A percentile compares a stretch with the other conserved stretches of the same genome.
These are phyloP conservation scores for Ruditapes philippinarum DNA, from an alignment of 1,140 invertebrate species.

Conservation along the genomic window DNA sequence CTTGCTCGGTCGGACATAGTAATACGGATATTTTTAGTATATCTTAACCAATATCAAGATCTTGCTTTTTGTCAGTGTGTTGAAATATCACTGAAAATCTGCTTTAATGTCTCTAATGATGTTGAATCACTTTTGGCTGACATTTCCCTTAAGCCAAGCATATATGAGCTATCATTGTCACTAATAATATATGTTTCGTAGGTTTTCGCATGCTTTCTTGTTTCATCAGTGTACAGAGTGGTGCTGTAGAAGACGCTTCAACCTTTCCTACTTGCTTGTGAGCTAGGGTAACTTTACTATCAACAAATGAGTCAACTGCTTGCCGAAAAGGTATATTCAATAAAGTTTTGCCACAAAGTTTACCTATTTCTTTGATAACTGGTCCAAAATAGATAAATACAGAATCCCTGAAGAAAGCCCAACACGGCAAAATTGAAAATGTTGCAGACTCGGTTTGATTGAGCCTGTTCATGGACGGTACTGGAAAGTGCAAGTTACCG, in stretches of 20 bases:
- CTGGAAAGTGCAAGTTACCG: too few species aligned
- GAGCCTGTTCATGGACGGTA: too few species aligned
- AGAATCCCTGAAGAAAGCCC: too few species aligned
- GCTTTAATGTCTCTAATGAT: conserved; percentile 23
- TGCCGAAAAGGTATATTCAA: neutral
- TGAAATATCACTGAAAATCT: conserved; percentile 13
- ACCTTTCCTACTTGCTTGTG: conserved; percentile 23
- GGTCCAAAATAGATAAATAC: too few species aligned
- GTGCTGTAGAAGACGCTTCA: neutral
- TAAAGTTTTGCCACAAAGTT: conserved; percentile 20
- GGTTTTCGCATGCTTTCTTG: conserved; percentile 51
- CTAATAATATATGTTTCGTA: conserved; percentile 46
- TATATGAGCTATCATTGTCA: conserved; percentile 2
- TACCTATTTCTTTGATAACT: conserved; percentile 39
- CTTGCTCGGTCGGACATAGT: conserved; percentile 64
- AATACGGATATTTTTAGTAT: conserved; percentile 60
- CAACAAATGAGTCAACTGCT: conserved; percentile 21
- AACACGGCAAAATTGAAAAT: too few species aligned
- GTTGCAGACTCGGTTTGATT: too few species aligned
- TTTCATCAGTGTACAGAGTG: conserved; percentile 57
- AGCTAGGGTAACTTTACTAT: conserved; percentile 25
- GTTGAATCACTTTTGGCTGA: conserved; percentile 10
- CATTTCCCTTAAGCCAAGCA: conserved; percentile 54
- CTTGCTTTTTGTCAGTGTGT: neutral
- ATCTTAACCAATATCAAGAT: conserved; percentile 33